These are phyloP conservation scores for Pipistrellus pipistrellus DNA, from an alignment of 2,797 vertebrate species.

Conservation along the genomic window DNA sequence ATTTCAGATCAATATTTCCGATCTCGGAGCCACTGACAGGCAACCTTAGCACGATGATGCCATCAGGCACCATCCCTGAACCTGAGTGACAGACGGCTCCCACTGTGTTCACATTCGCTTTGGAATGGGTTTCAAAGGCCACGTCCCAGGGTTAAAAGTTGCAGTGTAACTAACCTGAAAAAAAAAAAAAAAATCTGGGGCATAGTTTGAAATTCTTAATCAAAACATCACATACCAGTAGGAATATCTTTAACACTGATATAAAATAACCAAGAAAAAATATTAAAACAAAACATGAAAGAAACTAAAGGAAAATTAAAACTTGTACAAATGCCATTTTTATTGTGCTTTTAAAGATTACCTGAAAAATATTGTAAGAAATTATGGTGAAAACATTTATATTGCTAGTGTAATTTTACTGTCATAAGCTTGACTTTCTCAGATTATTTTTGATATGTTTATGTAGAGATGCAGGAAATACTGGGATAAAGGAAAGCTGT, in stretches of 20 bases:
- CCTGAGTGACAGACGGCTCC: neutral
- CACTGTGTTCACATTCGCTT: neutral
- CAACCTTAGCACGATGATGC: neutral
- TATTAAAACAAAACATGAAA: neutral
- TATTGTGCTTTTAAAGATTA: neutral
- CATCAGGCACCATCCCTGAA: neutral
- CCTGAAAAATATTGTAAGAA: conserved; percentile 32
- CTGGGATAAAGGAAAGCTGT: neutral
- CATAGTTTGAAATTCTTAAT: neutral
- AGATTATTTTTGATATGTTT: neutral
- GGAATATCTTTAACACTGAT: neutral
- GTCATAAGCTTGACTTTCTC: conserved; percentile 64
- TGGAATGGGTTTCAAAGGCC: neutral
- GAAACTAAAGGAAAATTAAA: neutral
- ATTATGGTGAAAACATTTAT: neutral
- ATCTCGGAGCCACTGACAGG: neutral
- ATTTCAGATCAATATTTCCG: neutral
- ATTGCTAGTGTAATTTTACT: conserved; percentile 72
- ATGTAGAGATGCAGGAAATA: neutral
- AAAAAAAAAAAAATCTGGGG: neutral
- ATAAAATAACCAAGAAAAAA: neutral
- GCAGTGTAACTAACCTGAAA: neutral
- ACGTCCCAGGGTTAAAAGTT: neutral
- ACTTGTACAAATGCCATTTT: neutral
- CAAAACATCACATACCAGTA: neutral